These are phyloP conservation scores for Speoplatyrhinus poulsoni DNA, from an alignment of 2,113 vertebrate genomes.

Conservation along the genomic window DNA sequence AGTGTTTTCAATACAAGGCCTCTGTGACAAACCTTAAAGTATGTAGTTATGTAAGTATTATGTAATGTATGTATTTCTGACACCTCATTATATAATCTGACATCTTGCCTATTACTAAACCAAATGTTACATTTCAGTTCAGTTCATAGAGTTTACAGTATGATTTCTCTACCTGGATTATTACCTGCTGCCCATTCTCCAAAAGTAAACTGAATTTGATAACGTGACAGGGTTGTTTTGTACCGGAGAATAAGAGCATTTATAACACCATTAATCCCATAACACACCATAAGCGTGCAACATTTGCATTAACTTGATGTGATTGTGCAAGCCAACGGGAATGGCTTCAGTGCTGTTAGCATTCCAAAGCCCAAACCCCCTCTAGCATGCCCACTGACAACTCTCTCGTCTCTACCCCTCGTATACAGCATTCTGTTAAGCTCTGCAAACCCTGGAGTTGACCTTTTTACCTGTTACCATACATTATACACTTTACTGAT, in stretches of 20 bases:
- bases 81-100: constrained; percentile 26
- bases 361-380: constrained; percentile 25
- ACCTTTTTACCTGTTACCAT: constrained; percentile 15
- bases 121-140: constrained; percentile 22
- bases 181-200: constrained; percentile 31
- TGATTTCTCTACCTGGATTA: constrained; percentile 34
- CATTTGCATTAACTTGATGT: constrained; percentile 5
- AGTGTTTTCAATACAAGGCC: constrained; percentile 18
- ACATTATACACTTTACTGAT: constrained; percentile 18
- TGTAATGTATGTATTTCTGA: constrained; percentile 2
- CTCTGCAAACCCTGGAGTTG: no score
- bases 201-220: constrained; percentile 18
- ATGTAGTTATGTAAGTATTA: neutral
- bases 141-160: constrained; percentile 6
- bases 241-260: constrained; percentile 56
- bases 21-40: neutral
- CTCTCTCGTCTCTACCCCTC: neutral
- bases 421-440: no score
- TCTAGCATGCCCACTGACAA: no score
- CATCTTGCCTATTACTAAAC: constrained; percentile 10
- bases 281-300: constrained; percentile 6
- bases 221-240: constrained; percentile 41
- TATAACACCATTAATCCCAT: constrained; percentile 25
- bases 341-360: constrained; percentile 52
- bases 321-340: constrained; percentile 26